Percentiles rank a stretch among this genome's conserved stretches.
Evolutionary conservation across 2,113 vertebrate genomes (phyloP).

Genomic region (Pica pica): DNA sequence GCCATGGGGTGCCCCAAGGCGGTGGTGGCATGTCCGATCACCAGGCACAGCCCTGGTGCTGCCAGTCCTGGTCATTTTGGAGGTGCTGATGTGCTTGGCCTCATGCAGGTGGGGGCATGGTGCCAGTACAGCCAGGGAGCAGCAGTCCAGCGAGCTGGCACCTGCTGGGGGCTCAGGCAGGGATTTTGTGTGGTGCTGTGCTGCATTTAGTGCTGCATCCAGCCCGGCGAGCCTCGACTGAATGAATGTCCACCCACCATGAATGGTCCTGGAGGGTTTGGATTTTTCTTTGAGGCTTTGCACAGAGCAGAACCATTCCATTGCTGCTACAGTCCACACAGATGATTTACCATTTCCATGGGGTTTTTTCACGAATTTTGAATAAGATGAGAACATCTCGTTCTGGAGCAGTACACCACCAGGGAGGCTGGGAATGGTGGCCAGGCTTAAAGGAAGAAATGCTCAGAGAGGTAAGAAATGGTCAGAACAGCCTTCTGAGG

Average conservation of each 20-base stretch:
- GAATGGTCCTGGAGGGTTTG: not conserved
- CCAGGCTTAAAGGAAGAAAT: not conserved
- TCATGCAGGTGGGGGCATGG: not conserved
- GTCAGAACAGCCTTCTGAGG: not conserved
- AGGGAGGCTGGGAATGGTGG: not conserved
- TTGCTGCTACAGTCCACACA: not conserved
- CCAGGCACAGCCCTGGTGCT: not conserved
- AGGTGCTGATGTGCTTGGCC: not conserved
- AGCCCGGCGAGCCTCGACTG: accelerated
- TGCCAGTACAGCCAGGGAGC: not conserved
- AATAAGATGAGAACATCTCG: not conserved
- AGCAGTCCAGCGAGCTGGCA: not conserved
- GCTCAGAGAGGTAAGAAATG: not conserved
- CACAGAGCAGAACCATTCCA: not conserved
- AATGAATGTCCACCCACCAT: accelerated
- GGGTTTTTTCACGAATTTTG: not conserved
- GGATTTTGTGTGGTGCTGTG: not conserved
- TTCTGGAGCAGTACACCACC: not conserved
- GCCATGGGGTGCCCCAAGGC: accelerated
- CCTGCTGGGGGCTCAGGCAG: not conserved
- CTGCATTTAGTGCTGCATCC: not conserved
- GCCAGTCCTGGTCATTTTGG: not conserved
- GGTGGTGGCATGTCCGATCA: accelerated
- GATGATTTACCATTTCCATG: not conserved
- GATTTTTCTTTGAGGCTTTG: not conserved